phyloP scores from a whole-genome alignment of 2,113 vertebrate genomes.

The Paradoxurus hermaphroditus region DNA sequence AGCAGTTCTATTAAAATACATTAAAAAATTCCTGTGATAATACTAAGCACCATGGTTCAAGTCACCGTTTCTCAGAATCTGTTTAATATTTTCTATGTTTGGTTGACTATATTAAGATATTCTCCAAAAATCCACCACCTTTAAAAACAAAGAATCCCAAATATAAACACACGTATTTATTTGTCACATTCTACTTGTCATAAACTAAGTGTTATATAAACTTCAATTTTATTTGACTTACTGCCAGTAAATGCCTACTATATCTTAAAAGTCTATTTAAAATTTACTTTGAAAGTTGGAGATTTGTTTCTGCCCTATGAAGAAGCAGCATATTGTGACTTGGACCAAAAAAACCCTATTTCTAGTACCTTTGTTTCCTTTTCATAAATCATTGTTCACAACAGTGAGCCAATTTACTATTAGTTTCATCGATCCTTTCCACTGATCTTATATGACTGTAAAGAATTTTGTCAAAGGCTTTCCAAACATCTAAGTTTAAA shows the following conservation, averaged over 20 bases:
- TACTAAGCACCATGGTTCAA: neutral
- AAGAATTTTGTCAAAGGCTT: constrained; percentile 65
- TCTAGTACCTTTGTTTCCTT: constrained; percentile 62
- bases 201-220: neutral
- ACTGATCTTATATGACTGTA: constrained; percentile 47
- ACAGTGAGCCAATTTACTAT: constrained; percentile 62
- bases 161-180: neutral
- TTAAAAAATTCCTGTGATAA: neutral
- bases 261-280: neutral
- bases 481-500: constrained; percentile 63
- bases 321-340: constrained; percentile 21
- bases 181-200: neutral
- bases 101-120: neutral
- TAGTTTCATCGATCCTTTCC: constrained; percentile 54
- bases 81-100: neutral
- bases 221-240: neutral
- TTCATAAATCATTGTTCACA: constrained; percentile 57
- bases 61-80: neutral
- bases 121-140: neutral
- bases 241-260: neutral
- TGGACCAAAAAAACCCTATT: constrained; percentile 45
- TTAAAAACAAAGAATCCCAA: neutral
- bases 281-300: neutral
- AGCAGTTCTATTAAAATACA: neutral
- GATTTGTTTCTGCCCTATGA: neutral